A percentile compares a stretch with the other conserved stretches of the same genome.
phyloP scores from a whole-genome alignment of 1,140 invertebrate species.

The Macrobrachium nipponense region DNA sequence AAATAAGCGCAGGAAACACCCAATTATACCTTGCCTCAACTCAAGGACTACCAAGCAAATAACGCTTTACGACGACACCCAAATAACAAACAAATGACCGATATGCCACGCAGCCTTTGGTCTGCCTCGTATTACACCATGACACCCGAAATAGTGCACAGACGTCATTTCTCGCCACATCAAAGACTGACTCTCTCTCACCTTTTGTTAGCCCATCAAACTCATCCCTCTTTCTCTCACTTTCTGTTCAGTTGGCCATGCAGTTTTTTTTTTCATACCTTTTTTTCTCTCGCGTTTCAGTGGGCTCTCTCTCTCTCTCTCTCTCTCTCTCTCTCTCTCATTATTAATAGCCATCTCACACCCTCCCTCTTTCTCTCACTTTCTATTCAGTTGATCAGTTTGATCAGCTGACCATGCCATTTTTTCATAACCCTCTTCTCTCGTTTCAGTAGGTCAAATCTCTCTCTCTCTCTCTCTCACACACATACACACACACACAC shows the following conservation, averaged over 20 bases:
- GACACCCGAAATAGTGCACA: too few relatives aligned
- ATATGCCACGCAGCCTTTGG: too few relatives aligned
- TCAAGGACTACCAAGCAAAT: too few relatives aligned
- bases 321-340: neutral
- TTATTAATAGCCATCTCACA: too few relatives aligned
- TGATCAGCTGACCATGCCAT: conserved; percentile 6
- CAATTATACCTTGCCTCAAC: too few relatives aligned
- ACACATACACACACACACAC: conserved; percentile 2
- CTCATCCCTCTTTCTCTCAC: neutral
- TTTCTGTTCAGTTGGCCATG: neutral
- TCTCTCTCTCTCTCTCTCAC: conserved; percentile 6
- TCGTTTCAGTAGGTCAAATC: neutral
- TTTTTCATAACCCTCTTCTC: neutral
- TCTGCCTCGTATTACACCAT: too few relatives aligned
- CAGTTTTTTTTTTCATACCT: neutral
- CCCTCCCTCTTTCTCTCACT: neutral
- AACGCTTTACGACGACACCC: too few relatives aligned
- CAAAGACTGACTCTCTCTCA: too few relatives aligned
- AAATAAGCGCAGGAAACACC: neutral
- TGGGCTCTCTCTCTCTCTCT: neutral
- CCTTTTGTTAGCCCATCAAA: too few relatives aligned
- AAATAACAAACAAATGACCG: too few relatives aligned
- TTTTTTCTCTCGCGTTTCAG: neutral
- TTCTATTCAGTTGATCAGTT: neutral
- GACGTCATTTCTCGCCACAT: too few relatives aligned